Percentiles rank a stretch among this genome's conserved stretches.
Conservation (phyloP, 2,113 vertebrate genomes). For the Macquaria australasica region DNA sequence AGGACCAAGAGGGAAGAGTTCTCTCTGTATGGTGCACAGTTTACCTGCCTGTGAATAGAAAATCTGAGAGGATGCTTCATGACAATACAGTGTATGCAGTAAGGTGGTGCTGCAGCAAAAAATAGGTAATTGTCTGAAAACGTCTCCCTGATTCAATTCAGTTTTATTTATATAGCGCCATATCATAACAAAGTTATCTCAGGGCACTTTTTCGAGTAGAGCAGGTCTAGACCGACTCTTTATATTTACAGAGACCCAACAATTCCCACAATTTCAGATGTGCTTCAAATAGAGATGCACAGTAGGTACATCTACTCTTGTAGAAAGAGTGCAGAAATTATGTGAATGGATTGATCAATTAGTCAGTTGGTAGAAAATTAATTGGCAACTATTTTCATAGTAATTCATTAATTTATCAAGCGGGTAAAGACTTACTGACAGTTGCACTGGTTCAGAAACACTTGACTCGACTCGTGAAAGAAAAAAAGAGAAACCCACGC, state of each 20-base stretch:
- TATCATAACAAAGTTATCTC: too few relatives aligned
- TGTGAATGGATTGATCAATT: neutral
- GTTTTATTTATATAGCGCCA: too few relatives aligned
- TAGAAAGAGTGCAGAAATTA: neutral
- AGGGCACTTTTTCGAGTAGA: too few relatives aligned
- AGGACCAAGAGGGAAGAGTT: constrained; percentile 44
- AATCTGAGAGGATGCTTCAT: neutral
- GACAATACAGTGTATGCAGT: neutral
- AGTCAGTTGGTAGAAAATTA: too few relatives aligned
- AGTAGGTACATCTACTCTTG: neutral
- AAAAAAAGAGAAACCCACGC: too few relatives aligned
- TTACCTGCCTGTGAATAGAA: constrained; percentile 34
- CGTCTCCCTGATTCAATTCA: neutral
- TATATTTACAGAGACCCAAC: too few relatives aligned
- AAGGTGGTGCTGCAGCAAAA: neutral
- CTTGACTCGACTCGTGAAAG: neutral
- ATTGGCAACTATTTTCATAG: neutral
- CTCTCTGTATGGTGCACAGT: constrained; percentile 5
- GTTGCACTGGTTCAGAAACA: too few relatives aligned
- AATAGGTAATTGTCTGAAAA: neutral
- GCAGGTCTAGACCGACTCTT: too few relatives aligned
- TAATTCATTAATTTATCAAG: neutral
- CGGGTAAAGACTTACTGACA: too few relatives aligned
- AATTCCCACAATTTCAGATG: too few relatives aligned
- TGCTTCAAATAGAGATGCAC: neutral